Evolutionary conservation across 2,888 invertebrate species (phyloP).

Genomic region (Druceiella hillmani): DNA sequence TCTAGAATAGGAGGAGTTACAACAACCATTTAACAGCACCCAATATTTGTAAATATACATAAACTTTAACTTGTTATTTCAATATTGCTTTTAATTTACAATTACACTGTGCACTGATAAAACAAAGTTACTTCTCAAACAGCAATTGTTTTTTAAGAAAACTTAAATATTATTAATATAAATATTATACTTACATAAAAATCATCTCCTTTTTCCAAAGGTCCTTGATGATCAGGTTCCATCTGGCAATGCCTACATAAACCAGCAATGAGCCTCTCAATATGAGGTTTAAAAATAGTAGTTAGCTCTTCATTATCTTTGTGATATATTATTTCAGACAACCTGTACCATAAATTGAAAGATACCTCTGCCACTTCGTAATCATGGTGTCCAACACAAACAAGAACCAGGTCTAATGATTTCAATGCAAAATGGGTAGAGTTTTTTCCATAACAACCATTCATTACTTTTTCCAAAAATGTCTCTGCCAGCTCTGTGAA

Average conservation of each 20-base stretch:
- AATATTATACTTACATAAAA: slow-evolving; percentile 64
- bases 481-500: slow-evolving; percentile 94
- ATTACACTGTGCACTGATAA: too few species aligned
- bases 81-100: too few species aligned
- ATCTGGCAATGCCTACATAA: slow-evolving; percentile 92
- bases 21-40: too few species aligned
- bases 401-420: slow-evolving; percentile 81
- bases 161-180: too few species aligned
- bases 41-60: too few species aligned
- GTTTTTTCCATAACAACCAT: slow-evolving; percentile 53
- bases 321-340: slow-evolving; percentile 92
- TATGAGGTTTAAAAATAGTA: slow-evolving; percentile 80
- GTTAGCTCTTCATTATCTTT: slow-evolving; percentile 77
- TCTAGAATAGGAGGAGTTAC: too few species aligned
- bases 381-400: slow-evolving; percentile 94
- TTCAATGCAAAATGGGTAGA: slow-evolving; percentile 71
- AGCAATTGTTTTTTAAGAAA: too few species aligned
- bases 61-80: too few species aligned
- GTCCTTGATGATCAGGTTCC: slow-evolving; percentile 88
- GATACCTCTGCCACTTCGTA: slow-evolving; percentile 93
- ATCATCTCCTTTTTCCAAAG: slow-evolving; percentile 79
- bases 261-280: slow-evolving; percentile 84
- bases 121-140: too few species aligned
- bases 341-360: slow-evolving; percentile 93
- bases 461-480: slow-evolving; percentile 77